Base-by-base conservation (phyloP, 1,140 invertebrate genomes). In the Diabrotica undecimpunctata region DNA sequence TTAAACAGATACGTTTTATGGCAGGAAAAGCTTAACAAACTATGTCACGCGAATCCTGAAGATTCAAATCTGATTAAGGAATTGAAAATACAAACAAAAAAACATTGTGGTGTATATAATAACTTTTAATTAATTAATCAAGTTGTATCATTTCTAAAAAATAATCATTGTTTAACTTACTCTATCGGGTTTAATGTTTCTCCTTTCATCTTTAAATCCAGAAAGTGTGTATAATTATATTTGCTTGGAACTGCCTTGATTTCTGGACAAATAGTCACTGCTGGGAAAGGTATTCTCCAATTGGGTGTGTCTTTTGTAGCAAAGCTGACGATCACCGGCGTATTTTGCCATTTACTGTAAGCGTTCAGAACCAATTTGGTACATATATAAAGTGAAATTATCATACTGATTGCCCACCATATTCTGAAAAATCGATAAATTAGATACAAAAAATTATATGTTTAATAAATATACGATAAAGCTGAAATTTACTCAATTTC, bases 301-400 rank as follows among this genome's bases (percentile, higher is more conserved):
- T 83, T 79, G 0, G 81, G 79, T 7, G 80, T 81, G 0, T 79
- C 76, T 56, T 77, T 77, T 50, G 81, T 80, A 1, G 79, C 77
- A 67, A 84, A 83, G 39, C 81, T 81, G 0, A 84, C 81, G 14
- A 84, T 83, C 5, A 84, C 81, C 4, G 83, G 83, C 9, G 79
- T 79, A 11, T 79, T 75, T n/a, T 79, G 74, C 81, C 82, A 84
- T 52, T 82, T 83, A 3, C 67, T 68, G 25, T 55, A 55, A 14
- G 54, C 9, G 11, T 35, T 55, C 10, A 55, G n/a, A 70, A 55
- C 35, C 6, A 55, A 14, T 36, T 14, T 55, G 5, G 35, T 36
- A 36, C 54, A 55, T 9, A 55, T 14, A 10, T 55, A 55, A 11
- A 55, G 10, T 6, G 54, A 14, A 55, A 55, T 14, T 1, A 36